Evolutionary conservation across 1,140 invertebrate species (phyloP), one percentile per base, ranked within the genome.

Genomic region (Calephelis nemesis): DNA sequence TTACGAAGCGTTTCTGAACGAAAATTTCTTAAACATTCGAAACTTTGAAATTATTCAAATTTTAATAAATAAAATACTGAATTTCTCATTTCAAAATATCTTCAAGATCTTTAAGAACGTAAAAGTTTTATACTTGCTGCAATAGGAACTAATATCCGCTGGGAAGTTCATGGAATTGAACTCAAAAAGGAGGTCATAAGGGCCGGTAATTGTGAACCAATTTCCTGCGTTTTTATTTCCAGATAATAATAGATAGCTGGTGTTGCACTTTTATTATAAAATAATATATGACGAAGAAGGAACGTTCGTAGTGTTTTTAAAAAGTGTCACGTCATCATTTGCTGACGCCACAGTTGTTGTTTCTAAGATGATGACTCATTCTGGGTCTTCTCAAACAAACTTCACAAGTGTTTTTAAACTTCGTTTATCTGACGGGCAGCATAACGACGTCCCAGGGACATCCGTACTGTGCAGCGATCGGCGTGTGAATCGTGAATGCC

Each of bases 171-270:
- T 30, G 15, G 15, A 30, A 54, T 30, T 54, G 50, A 52, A 54
- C 50, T 54, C n/a, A 54, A 54, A 54, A 54, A 54, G 50, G 50
- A 54, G 50, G 50, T 54, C 50, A 54, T 54, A 54, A 54, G 50
- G 50, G 50, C 50, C 50, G 50, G 50, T 54, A 54, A 54, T 54
- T 54, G 50, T 30, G 15, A 54, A 54, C 50, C 50, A 54, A 54
- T 54, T 54, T 54, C 50, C 50, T 54, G 19, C 50, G 50, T 19
- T 54, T 52, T 54, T n/a, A 54, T 54, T 54, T 54, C 50, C 9
- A 54, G 50, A 54, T 54, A 54, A n/a, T 7, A 54, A 19, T 54
- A 54, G 13, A 10, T 54, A 54, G 13, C n/a, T 54, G 19, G 42
- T 42, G 4, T 42, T 30, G 19, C n/a, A 6, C 5, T 54, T 7